Conservation (phyloP, 2,888 invertebrate species). For the Nebria salina region DNA sequence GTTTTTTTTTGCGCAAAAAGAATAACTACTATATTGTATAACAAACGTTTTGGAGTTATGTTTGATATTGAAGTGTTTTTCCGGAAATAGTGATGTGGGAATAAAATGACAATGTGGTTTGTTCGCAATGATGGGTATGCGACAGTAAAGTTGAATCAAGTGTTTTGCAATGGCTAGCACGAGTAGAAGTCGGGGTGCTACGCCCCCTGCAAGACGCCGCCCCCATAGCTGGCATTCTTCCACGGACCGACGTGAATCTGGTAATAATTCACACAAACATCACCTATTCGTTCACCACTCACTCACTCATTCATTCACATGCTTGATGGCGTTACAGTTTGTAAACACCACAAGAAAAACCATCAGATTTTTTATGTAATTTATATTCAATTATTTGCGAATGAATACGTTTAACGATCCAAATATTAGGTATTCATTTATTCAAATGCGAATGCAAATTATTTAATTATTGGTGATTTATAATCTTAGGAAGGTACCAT, state of each 20-base stretch:
- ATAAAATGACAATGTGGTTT: neutral
- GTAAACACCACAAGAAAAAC: too few relatives aligned
- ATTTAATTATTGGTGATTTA: neutral
- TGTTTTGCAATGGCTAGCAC: constrained; percentile 47
- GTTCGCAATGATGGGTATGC: neutral
- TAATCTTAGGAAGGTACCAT: neutral
- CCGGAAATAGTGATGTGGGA: neutral
- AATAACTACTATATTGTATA: too few relatives aligned
- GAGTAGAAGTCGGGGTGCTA: constrained; percentile 48
- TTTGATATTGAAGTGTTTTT: too few relatives aligned
- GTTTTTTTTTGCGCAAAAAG: too few relatives aligned
- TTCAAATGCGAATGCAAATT: neutral
- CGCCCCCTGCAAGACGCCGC: constrained; percentile 54
- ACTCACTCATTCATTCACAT: neutral
- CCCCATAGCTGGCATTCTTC: constrained; percentile 62
- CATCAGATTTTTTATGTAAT: too few relatives aligned
- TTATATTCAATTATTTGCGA: too few relatives aligned
- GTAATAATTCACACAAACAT: constrained; percentile 14
- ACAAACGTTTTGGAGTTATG: too few relatives aligned
- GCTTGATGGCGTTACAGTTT: too few relatives aligned
- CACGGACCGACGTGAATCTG: constrained; percentile 47
- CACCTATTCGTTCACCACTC: neutral
- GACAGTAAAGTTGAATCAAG: neutral
- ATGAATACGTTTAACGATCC: too few relatives aligned
- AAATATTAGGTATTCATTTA: neutral